These are phyloP conservation scores for Aricia agestis DNA, from an alignment of 1,140 invertebrate species.

Conservation along the genomic window DNA sequence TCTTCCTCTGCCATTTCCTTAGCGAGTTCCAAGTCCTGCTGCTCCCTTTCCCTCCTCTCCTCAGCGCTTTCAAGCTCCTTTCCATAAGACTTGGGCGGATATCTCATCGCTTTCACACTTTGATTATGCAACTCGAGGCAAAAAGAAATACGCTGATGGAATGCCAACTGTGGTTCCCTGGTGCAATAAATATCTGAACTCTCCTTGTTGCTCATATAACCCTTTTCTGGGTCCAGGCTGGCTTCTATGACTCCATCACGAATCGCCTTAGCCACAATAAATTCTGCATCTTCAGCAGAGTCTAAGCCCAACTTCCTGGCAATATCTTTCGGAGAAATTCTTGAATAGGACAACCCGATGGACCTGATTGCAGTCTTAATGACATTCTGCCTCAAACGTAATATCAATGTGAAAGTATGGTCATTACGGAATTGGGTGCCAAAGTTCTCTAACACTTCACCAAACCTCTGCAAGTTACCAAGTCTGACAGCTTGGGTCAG, in stretches of 20 bases:
- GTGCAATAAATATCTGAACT: constrained; percentile 98
- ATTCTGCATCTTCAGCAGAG: constrained; percentile 98
- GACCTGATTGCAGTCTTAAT: constrained; percentile 99
- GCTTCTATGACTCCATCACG: constrained; percentile 99
- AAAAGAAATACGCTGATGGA: constrained; percentile 98
- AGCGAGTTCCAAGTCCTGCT: constrained; percentile 97
- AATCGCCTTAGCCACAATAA: constrained; percentile 99
- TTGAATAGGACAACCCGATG: constrained; percentile 97
- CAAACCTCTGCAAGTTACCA: constrained; percentile 96
- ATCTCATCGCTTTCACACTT: constrained; percentile 98
- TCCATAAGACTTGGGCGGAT: constrained; percentile 98
- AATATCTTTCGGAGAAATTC: constrained; percentile 96
- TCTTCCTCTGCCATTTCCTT: constrained; percentile 99
- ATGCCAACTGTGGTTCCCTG: constrained; percentile 95
- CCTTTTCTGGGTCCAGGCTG: constrained; percentile 94
- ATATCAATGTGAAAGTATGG: constrained; percentile 96
- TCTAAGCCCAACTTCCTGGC: constrained; percentile 95
- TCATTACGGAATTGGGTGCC: constrained; percentile 91
- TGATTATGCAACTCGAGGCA: constrained; percentile 99
- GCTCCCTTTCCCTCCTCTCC: constrained; percentile 95
- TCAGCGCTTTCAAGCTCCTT: constrained; percentile 98
- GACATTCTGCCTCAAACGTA: constrained; percentile 97
- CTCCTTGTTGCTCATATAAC: constrained; percentile 98
- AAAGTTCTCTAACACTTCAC: constrained; percentile 94
- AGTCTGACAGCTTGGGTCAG: constrained; percentile 97